Conservation (phyloP, 2,797 vertebrate genomes). For the Amblyopsis hoosieri region DNA sequence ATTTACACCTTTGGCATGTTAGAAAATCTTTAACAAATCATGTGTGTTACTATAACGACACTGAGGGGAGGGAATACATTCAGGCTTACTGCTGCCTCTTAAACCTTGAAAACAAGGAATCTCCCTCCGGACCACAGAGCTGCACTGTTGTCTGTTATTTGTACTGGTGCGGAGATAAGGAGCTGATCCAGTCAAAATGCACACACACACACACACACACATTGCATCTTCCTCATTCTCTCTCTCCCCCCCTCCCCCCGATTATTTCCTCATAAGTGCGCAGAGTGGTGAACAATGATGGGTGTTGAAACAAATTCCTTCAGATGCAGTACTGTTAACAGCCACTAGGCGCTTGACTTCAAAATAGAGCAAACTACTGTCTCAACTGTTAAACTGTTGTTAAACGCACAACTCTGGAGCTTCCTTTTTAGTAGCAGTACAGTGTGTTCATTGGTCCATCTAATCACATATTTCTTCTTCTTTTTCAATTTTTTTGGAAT, state of each 20-base stretch:
- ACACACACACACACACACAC: too few species aligned
- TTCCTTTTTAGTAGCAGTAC: too few species aligned
- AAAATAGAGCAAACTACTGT: too few species aligned
- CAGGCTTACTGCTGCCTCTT: conserved; percentile 1
- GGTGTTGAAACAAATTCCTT: neutral
- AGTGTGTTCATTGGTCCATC: too few species aligned
- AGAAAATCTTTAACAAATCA: conserved; percentile 26
- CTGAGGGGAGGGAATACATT: neutral
- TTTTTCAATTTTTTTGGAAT: too few species aligned
- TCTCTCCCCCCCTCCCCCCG: neutral
- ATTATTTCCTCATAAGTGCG: neutral
- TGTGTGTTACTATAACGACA: neutral
- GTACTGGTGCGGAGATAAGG: conserved; percentile 8
- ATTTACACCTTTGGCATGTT: conserved; percentile 29
- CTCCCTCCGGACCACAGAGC: conserved; percentile 28
- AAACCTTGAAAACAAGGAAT: conserved; percentile 6
- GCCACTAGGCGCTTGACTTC: too few species aligned
- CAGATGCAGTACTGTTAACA: neutral
- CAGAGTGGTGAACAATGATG: too few species aligned
- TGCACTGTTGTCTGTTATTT: conserved; percentile 44
- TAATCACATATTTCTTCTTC: too few species aligned
- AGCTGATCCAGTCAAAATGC: neutral
- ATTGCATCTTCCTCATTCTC: neutral
- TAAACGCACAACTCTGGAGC: too few species aligned
- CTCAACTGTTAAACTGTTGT: too few species aligned